A percentile compares a stretch with the other conserved stretches of the same genome.
These are phyloP conservation scores for Lathronympha strigana DNA, from an alignment of 2,888 invertebrate species.

Conservation along the genomic window DNA sequence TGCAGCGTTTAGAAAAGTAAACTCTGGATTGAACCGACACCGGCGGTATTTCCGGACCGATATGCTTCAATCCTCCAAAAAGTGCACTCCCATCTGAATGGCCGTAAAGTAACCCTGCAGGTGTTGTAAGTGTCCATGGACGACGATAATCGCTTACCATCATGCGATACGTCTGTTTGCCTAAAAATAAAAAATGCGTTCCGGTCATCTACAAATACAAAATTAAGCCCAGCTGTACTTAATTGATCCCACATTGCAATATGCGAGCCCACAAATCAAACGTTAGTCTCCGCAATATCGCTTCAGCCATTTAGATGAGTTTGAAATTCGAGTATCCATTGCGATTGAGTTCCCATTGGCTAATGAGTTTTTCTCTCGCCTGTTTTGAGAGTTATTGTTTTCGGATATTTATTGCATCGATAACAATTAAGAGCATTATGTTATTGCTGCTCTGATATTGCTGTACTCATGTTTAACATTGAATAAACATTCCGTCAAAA, in stretches of 20 bases:
- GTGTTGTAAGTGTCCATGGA: too few species aligned
- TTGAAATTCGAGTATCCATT: neutral
- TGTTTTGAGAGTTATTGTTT: neutral
- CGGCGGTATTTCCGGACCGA: too few species aligned
- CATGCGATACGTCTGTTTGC: too few species aligned
- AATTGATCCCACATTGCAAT: slow-evolving; percentile 12
- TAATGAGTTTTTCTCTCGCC: neutral
- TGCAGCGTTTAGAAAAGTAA: too few species aligned
- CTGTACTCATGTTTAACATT: neutral
- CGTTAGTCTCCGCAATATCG: neutral
- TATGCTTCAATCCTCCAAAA: too few species aligned
- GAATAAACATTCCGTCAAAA: neutral
- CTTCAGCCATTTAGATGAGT: neutral
- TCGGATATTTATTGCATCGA: slow-evolving; percentile 8
- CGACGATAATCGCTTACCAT: too few species aligned
- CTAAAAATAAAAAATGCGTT: too few species aligned
- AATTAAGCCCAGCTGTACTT: neutral
- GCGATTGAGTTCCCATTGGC: neutral
- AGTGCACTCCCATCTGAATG: too few species aligned
- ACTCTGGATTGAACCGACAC: too few species aligned
- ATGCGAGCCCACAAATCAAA: slow-evolving; percentile 18
- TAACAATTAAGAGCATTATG: slow-evolving; percentile 1
- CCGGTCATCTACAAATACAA: too few species aligned
- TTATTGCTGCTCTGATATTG: neutral
- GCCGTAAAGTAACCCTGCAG: too few species aligned